These are phyloP conservation scores for Ptychobarbus kaznakovi DNA, from an alignment of 2,797 vertebrate species.

Conservation along the genomic window DNA sequence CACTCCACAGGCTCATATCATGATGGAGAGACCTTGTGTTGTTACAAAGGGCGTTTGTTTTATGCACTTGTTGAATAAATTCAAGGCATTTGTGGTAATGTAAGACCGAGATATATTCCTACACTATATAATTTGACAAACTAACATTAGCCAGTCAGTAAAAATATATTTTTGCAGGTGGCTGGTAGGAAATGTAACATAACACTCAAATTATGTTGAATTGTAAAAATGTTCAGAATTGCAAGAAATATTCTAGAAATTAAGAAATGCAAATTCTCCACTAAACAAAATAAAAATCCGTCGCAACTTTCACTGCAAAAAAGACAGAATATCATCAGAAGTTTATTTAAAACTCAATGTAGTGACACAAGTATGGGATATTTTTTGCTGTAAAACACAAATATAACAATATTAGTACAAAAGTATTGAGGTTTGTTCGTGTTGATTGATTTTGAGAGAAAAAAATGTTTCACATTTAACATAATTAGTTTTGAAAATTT, in stretches of 20 bases:
- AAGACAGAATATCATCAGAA: not conserved
- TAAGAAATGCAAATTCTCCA: not conserved
- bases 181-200: not conserved
- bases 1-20: not conserved
- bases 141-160: not conserved
- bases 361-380: not conserved
- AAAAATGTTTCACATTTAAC: too few species aligned
- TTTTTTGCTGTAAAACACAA: not conserved
- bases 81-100: not conserved
- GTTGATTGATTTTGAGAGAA: too few species aligned
- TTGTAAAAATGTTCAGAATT: not conserved
- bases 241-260: not conserved
- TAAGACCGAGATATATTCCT: too few species aligned
- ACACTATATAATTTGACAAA: not conserved
- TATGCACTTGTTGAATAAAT: not conserved
- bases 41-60: not conserved
- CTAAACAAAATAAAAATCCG: not conserved
- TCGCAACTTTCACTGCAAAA: not conserved
- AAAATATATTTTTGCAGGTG: not conserved
- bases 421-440: not conserved
- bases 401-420: not conserved
- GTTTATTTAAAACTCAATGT: not conserved
- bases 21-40: not conserved
- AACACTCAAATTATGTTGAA: not conserved
- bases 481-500: too few species aligned